Percentiles rank a stretch among this genome's conserved stretches.
Evolutionary conservation across 2,797 vertebrate genomes (phyloP).

Genomic region (Cygnus olor): DNA sequence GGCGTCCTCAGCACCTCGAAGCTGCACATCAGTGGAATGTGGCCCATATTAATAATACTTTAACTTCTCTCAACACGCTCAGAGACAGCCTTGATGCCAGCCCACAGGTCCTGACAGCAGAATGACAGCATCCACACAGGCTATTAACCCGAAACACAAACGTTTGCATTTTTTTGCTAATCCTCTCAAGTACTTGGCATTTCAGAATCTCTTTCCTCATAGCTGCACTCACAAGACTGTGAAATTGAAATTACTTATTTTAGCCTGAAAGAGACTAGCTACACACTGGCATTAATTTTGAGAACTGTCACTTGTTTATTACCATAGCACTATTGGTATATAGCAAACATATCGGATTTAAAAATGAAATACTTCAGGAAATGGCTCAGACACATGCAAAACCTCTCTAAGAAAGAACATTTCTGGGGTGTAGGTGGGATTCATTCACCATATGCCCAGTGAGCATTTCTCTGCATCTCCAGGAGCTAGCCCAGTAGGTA

Average conservation of each 20-base stretch:
- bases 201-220: slow-evolving; percentile 6
- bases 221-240: neutral
- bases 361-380: neutral
- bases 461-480: neutral
- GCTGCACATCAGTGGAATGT: slow-evolving; percentile 40
- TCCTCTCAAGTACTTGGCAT: slow-evolving; percentile 6
- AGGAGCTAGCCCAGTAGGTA: neutral
- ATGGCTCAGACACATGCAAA: neutral
- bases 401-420: neutral
- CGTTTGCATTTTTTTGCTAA: slow-evolving; percentile 41
- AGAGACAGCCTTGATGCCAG: slow-evolving; percentile 37
- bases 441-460: neutral
- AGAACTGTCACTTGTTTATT: slow-evolving; percentile 24
- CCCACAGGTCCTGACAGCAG: slow-evolving; percentile 17
- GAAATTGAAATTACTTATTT: slow-evolving; percentile 22
- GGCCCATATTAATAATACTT: slow-evolving; percentile 19
- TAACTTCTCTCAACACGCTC: slow-evolving; percentile 30
- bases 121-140: slow-evolving; percentile 30
- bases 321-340: neutral
- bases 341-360: neutral
- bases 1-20: slow-evolving; percentile 35
- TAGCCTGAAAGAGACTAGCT: neutral
- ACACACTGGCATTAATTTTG: slow-evolving; percentile 3
- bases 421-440: neutral
- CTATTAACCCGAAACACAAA: slow-evolving; percentile 46